phyloP scores from a whole-genome alignment of 2,888 invertebrate species.

The Acronicta alni region DNA sequence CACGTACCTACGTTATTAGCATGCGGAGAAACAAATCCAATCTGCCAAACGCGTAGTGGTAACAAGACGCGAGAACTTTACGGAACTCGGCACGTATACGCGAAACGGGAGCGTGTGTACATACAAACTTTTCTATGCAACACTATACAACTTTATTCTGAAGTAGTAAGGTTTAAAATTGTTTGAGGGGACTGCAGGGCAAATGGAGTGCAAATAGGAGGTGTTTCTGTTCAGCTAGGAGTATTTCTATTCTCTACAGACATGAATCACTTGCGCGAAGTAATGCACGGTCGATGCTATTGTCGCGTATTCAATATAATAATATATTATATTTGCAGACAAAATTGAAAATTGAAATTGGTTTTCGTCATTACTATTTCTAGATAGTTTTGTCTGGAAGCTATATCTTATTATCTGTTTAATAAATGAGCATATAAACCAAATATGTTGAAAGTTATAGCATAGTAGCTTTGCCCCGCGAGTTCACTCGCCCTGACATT shows the following conservation, averaged over 20 bases:
- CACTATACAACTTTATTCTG: constrained; percentile 46
- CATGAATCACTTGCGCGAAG: constrained; percentile 72
- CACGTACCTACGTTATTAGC: constrained; percentile 78
- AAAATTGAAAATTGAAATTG: constrained; percentile 4
- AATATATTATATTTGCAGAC: constrained; percentile 31
- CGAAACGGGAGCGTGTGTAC: constrained; percentile 66
- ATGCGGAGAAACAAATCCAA: constrained; percentile 85
- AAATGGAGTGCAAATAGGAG: constrained; percentile 58
- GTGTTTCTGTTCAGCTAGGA: constrained; percentile 64
- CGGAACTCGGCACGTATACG: constrained; percentile 77
- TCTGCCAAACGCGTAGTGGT: constrained; percentile 80
- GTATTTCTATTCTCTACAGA: constrained; percentile 74
- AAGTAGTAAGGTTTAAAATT: constrained; percentile 52
- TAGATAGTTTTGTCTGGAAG: too few species aligned
- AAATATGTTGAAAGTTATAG: too few species aligned
- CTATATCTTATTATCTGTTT: too few species aligned
- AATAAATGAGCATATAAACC: too few species aligned
- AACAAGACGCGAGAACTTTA: constrained; percentile 82
- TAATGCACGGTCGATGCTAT: constrained; percentile 61
- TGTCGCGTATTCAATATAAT: constrained; percentile 62
- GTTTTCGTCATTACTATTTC: background rate
- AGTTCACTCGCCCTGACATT: too few species aligned
- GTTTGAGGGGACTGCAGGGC: constrained; percentile 17
- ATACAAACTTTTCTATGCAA: constrained; percentile 51
- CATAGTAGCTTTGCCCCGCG: too few species aligned